Conservation (phyloP, 2,113 vertebrate genomes). For the Hymenochirus boettgeri region DNA sequence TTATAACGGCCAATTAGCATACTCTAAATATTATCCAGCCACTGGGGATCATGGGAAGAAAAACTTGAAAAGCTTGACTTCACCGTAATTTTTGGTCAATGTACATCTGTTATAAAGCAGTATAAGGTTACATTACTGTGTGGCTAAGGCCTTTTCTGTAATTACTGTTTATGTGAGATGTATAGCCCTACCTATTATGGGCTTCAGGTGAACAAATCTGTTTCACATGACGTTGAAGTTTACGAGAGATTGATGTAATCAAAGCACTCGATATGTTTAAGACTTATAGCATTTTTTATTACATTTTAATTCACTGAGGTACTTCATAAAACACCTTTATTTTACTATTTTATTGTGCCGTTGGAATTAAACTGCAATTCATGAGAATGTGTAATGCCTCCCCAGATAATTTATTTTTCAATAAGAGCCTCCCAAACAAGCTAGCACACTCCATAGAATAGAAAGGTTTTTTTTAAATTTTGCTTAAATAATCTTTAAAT, state of each 20-base stretch:
- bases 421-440: neutral
- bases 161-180: neutral
- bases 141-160: neutral
- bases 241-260: conserved; percentile 35
- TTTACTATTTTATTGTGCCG: conserved; percentile 30
- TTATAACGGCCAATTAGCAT: too few relatives aligned
- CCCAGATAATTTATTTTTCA: conserved; percentile 4
- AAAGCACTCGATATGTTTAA: conserved; percentile 16
- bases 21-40: too few relatives aligned
- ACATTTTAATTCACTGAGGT: conserved; percentile 18
- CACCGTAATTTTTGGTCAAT: too few relatives aligned
- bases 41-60: too few relatives aligned
- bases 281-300: conserved; percentile 23
- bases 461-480: too few relatives aligned
- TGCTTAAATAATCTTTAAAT: too few relatives aligned
- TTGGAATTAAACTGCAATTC: conserved; percentile 30
- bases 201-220: neutral
- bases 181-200: neutral
- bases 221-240: conserved; percentile 29
- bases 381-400: conserved; percentile 35
- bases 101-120: too few relatives aligned
- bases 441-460: too few relatives aligned
- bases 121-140: too few relatives aligned
- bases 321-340: conserved; percentile 43
- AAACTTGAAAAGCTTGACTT: too few relatives aligned